phyloP scores from a whole-genome alignment of 64 coral and sea anemone species.

The Exaiptasia diaphana region DNA sequence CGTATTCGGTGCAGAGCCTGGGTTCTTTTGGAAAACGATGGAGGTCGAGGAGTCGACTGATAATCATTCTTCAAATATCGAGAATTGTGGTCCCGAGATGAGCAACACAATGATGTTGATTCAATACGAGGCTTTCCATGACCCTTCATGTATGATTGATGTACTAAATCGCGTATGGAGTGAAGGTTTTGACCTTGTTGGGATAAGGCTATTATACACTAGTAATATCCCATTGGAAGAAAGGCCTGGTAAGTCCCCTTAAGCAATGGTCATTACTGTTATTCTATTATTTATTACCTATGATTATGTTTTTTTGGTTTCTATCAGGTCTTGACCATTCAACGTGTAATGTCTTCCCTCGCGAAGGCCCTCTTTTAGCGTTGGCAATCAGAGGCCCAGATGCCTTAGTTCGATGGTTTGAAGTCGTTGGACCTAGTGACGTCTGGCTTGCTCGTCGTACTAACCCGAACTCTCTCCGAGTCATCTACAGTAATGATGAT shows the following conservation, averaged over 20 bases:
- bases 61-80: neutral
- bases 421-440: conserved; percentile 77
- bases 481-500: conserved; percentile 54
- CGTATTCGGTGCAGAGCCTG: conserved; percentile 65
- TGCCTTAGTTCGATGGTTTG: conserved; percentile 62
- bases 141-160: conserved; percentile 79
- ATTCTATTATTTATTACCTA: neutral
- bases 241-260: neutral
- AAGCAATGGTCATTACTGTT: neutral
- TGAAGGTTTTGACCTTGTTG: conserved; percentile 71
- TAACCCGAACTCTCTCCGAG: conserved; percentile 81
- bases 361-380: conserved; percentile 31
- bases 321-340: conserved; percentile 30
- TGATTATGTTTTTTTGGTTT: neutral
- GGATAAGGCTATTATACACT: conserved; percentile 60
- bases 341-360: neutral
- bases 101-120: conserved; percentile 77
- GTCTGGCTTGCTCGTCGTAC: conserved; percentile 59
- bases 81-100: conserved; percentile 24
- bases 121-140: conserved; percentile 49
- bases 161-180: conserved; percentile 65
- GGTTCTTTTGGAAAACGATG: conserved; percentile 89
- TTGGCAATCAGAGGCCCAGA: conserved; percentile 71
- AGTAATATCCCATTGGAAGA: neutral
- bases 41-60: conserved; percentile 40